phyloP scores from a whole-genome alignment of 92 coral and sea anemone genomes.

The Parazoanthus swiftii region DNA sequence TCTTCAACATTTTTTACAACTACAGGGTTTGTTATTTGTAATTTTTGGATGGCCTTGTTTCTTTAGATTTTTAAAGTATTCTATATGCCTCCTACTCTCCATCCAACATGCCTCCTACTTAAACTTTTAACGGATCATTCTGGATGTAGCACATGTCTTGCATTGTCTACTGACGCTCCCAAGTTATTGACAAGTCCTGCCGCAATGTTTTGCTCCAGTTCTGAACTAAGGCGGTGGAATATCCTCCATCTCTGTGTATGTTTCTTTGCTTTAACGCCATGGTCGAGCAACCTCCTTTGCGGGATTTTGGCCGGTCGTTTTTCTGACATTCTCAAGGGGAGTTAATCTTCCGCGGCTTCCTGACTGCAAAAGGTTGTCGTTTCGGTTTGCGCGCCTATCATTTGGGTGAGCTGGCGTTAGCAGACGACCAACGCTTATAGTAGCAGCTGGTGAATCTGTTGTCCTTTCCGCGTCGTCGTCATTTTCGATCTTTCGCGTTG shows the following conservation, averaged over 20 bases:
- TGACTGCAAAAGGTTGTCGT: neutral
- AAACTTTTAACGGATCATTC: neutral
- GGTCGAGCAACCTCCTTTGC: neutral
- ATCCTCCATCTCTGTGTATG: neutral
- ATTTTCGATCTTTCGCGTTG: neutral
- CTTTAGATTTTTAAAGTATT: neutral
- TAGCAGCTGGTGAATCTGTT: neutral
- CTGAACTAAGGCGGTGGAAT: neutral
- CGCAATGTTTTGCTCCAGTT: neutral
- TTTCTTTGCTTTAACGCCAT: neutral
- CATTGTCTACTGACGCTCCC: too few species aligned
- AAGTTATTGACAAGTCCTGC: neutral
- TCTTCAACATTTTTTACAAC: neutral
- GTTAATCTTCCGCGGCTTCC: slow-evolving; percentile 12
- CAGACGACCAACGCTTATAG: neutral
- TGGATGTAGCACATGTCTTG: neutral
- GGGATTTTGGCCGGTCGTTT: neutral
- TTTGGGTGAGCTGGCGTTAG: neutral
- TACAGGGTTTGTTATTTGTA: neutral
- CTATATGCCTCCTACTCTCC: too few species aligned
- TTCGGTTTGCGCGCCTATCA: neutral
- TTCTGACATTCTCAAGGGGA: slow-evolving; percentile 3
- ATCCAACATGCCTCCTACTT: too few species aligned
- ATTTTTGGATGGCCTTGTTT: neutral
- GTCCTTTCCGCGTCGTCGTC: neutral